These are phyloP conservation scores for Myripristis murdjan DNA, from an alignment of 2,797 vertebrate genomes.

Conservation along the genomic window DNA sequence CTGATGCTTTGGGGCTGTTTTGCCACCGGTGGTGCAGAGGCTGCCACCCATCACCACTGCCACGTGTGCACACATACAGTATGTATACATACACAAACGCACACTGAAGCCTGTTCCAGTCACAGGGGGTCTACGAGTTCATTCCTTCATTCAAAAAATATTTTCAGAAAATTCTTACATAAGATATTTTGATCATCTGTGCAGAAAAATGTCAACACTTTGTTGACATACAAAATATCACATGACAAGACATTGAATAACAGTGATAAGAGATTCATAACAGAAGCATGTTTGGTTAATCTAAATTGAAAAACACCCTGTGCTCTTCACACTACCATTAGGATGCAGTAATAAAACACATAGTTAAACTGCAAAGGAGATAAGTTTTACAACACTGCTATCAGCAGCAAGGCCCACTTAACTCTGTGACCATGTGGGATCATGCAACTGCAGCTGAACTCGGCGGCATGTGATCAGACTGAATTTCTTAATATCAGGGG, in stretches of 20 bases:
- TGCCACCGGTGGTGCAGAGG: too few species aligned
- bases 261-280: constrained; percentile 8
- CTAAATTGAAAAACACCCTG: constrained; percentile 7
- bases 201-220: not conserved
- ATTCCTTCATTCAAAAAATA: not conserved
- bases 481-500: too few species aligned
- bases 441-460: too few species aligned
- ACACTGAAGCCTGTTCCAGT: not conserved
- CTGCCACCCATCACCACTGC: too few species aligned
- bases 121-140: not conserved
- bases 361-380: not conserved
- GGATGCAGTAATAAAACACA: not conserved
- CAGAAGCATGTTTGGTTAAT: constrained; percentile 14
- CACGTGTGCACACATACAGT: too few species aligned
- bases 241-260: not conserved
- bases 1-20: too few species aligned
- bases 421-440: too few species aligned
- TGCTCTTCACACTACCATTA: not conserved
- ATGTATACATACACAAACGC: too few species aligned
- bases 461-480: too few species aligned
- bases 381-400: constrained; percentile 24
- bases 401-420: not conserved
- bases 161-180: not conserved
- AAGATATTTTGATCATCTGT: not conserved
- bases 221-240: not conserved